These are phyloP conservation scores for Plecotus auritus DNA, from an alignment of 2,113 vertebrate species.

Conservation along the genomic window DNA sequence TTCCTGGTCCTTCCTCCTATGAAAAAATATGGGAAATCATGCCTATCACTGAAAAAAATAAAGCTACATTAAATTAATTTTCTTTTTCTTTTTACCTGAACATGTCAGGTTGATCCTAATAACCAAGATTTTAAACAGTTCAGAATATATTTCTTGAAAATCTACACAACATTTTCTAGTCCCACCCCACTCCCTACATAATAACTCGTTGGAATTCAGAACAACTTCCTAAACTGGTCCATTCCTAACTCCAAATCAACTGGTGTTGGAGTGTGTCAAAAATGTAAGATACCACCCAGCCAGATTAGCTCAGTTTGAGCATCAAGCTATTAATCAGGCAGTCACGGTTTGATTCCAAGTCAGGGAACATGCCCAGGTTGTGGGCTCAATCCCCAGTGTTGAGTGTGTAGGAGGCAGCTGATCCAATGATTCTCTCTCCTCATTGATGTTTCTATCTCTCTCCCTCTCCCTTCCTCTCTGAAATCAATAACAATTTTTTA, in stretches of 20 bases:
- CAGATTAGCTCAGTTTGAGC: too few species aligned
- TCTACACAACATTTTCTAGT: background rate
- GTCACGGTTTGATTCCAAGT: too few species aligned
- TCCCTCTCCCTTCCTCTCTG: too few species aligned
- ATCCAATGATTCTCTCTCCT: too few species aligned
- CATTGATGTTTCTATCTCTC: too few species aligned
- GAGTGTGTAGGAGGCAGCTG: too few species aligned
- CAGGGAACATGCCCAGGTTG: too few species aligned
- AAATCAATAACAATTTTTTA: background rate
- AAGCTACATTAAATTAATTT: background rate
- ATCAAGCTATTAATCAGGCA: too few species aligned
- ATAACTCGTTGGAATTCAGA: background rate
- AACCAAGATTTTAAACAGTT: slow-evolving; percentile 9
- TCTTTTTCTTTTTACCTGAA: background rate
- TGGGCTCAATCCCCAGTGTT: too few species aligned
- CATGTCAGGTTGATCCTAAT: slow-evolving; percentile 35
- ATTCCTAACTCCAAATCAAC: background rate
- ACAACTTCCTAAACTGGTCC: background rate
- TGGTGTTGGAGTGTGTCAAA: background rate
- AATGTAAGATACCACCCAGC: background rate
- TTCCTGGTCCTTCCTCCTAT: background rate
- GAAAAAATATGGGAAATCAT: background rate
- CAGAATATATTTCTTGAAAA: background rate
- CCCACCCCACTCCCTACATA: background rate
- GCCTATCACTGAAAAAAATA: background rate